Evolutionary conservation across 2,113 vertebrate species (phyloP).

Genomic region (Limanda limanda): DNA sequence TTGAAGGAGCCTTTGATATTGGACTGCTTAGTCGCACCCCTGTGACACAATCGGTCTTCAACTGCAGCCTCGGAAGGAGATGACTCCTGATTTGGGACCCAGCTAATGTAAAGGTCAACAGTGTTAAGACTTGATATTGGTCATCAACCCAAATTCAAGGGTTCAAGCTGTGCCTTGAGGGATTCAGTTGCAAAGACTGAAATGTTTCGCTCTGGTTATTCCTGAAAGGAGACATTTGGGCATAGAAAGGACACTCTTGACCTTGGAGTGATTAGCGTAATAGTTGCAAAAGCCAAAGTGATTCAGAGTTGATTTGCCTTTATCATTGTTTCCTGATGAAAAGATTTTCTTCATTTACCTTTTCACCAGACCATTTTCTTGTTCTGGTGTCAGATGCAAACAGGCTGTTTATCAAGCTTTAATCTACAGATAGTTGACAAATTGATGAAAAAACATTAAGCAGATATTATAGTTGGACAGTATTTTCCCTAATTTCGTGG

Average conservation of each 20-base stretch:
- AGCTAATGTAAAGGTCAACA: not conserved
- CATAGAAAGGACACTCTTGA: too few relatives aligned
- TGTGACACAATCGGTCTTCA: too few relatives aligned
- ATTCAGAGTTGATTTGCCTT: conserved; percentile 18
- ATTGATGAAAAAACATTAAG: conserved; percentile 13
- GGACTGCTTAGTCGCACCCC: too few relatives aligned
- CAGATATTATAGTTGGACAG: not conserved
- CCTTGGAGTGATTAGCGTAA: not conserved
- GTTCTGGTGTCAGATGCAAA: not conserved
- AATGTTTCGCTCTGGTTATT: not conserved
- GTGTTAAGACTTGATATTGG: not conserved
- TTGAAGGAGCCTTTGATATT: too few relatives aligned
- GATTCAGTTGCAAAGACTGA: not conserved
- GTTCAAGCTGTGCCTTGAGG: not conserved
- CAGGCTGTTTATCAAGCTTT: not conserved
- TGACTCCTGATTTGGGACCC: too few relatives aligned
- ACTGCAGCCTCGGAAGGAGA: too few relatives aligned
- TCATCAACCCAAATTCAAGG: not conserved
- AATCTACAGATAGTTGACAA: conserved; percentile 11
- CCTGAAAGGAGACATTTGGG: not conserved
- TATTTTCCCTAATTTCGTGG: not conserved
- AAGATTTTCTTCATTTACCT: not conserved
- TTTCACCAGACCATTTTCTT: not conserved
- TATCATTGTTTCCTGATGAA: not conserved
- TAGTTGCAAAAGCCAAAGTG: not conserved